Base-by-base conservation (phyloP, 2,888 invertebrate species). In the Tenthredo scrophulariae region DNA sequence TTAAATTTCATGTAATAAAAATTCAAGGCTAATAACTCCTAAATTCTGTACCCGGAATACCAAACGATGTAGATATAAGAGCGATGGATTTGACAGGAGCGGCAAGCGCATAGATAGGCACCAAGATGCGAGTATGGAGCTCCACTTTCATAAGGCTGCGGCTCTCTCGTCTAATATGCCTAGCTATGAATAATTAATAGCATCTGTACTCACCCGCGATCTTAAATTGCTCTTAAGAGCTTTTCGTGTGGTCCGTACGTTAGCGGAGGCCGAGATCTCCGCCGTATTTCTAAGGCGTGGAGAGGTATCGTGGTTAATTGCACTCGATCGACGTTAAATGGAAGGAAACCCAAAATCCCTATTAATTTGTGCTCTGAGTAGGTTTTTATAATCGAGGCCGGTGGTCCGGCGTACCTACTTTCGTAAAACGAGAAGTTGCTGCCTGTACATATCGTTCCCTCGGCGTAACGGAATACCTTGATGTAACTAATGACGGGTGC, bases 301-400 rank as follows among this genome's bases (percentile, higher is more conserved):
- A 62, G 40, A 72, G 84, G 84, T 72, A 70, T 67, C 72, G 50
- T 84, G 70, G 50, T 72, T 84, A 84, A 84, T 84, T 84, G 72
- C 84, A 43, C 84, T 33, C 72, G 84, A 84, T 84, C 84, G 84
- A 84, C 70, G 84, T 84, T 72, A n/a, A 84, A 84, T 58, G 50
- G 67, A 50, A 37, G 62, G 62, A 79, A 84, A 79, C 33, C 33
- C 18, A 37, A 84, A 84, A 84, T 67, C 84, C 79, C 77, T 84
- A 84, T 84, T 84, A 84, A 84, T 84, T 84, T 75, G 29, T 75
- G 18, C 33, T 72, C 84, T 67, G 70, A 84, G 84, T 84, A 84
- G 65, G 62, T 77, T 84, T 84, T 84, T 79, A 84, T 46, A 79
- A 75, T 50, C 65, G 9, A 77, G 46, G 37, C 65, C 77, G 84